A percentile compares a stretch with the other conserved stretches of the same genome.
These are phyloP conservation scores for Amiota mariae DNA, from an alignment of 2,888 invertebrate genomes.

Conservation along the genomic window DNA sequence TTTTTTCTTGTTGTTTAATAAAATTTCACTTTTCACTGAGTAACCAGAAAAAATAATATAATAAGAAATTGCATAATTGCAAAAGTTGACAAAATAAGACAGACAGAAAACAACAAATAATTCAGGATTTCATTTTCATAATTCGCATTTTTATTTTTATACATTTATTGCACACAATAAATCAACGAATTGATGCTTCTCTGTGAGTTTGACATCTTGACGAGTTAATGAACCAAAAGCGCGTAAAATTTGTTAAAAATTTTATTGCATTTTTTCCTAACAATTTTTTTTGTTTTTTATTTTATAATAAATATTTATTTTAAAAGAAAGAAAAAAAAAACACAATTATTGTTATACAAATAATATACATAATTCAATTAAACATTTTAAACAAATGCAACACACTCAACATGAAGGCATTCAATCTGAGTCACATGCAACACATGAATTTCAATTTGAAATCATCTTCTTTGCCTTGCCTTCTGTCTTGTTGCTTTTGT, in stretches of 20 bases:
- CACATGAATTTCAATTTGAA: not conserved
- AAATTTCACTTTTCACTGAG: conserved; percentile 62
- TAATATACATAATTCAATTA: conserved; percentile 30
- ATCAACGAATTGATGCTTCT: not conserved
- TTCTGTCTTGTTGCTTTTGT: not conserved
- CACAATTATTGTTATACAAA: not conserved
- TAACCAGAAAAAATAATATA: not conserved
- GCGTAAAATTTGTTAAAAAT: no score
- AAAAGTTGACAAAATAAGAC: conserved; percentile 62
- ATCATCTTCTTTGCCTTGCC: not conserved
- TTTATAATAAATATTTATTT: no score
- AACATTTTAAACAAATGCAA: conserved; percentile 23
- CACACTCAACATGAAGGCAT: no score
- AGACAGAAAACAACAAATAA: conserved; percentile 54
- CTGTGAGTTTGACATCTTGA: not conserved
- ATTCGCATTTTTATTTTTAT: conserved; percentile 24
- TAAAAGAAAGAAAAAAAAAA: not conserved
- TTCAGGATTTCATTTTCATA: conserved; percentile 49
- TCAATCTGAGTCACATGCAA: not conserved
- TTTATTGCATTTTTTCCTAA: not conserved
- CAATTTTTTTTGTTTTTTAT: not conserved
- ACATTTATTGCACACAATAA: not conserved
- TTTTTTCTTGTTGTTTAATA: conserved; percentile 59
- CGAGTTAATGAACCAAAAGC: no score
- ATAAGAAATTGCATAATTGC: conserved; percentile 58